Evolutionary conservation across 2,888 invertebrate genomes (phyloP), one percentile per base, ranked within the genome.

Genomic region (Aelia acuminata): DNA sequence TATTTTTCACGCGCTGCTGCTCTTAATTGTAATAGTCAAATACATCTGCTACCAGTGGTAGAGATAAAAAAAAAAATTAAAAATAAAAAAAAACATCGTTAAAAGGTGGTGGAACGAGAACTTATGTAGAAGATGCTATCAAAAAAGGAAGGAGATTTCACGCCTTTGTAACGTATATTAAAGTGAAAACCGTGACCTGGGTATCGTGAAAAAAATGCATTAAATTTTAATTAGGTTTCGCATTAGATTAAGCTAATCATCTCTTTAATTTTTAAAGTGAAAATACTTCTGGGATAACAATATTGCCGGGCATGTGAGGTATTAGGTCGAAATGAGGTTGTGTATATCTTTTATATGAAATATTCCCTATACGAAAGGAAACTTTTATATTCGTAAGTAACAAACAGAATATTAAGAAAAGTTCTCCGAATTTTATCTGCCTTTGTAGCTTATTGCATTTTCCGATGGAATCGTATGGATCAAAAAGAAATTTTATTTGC

Each of bases 81-180:
- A 20, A 13, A 48, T 13, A 48, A 48, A 48, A 50, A 50, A 50
- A 50, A 20, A 50, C 18, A n/a, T n/a, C 3, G 22, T 53, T 22
- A 22, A 53, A 53, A 53, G 50, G 22, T 53, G 5, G 50, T 53
- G 22, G 50, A 53, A 53, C 50, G 20, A 53, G 50, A 53, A 7
- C 49, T 11, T 49, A 49, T 10, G 49, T 49, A 53, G 50, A n/a
- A 53, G 50, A 53, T 53, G n/a, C n/a, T 53, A 53, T 53, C 50
- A 53, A 53, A 53, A 53, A 53, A 53, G 50, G 50, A 53, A 53
- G 57, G 2, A 57, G 57, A 57, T 57, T 53, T 57, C 57, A 57
- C 26, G 26, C 26, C 57, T 57, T 57, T 57, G 26, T 57, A 26
- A 26, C 13, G n/a, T 57, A 26, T 57, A 57, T 57, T 57, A 57